Conservation (phyloP, 2,888 invertebrate species). For the Campopleginae sp. region DNA sequence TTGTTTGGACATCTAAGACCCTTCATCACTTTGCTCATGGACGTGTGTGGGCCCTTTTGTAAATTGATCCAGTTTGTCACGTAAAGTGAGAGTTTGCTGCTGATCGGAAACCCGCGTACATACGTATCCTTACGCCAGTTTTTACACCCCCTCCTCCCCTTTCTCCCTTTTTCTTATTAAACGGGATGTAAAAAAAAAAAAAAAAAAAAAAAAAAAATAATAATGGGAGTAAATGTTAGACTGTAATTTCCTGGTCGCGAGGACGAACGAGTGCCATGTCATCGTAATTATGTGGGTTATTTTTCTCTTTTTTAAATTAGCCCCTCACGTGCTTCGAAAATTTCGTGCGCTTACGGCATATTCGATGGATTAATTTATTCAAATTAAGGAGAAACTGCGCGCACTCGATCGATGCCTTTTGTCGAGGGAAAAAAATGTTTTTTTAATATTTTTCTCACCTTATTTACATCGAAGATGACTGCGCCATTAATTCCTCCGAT, state of each 20-base stretch:
- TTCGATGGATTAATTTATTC: constrained; percentile 11
- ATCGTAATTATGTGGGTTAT: constrained; percentile 61
- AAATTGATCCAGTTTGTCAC: constrained; percentile 58
- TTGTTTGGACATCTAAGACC: constrained; percentile 25
- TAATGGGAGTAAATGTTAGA: constrained; percentile 52
- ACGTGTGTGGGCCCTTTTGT: constrained; percentile 14
- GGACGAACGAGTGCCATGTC: constrained; percentile 60
- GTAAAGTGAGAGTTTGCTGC: constrained; percentile 18
- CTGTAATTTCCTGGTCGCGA: constrained; percentile 67
- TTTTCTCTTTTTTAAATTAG: constrained; percentile 50
- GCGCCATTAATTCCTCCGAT: constrained; percentile 1
- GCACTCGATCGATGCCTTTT: background rate
- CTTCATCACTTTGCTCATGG: background rate
- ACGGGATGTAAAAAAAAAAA: constrained; percentile 16
- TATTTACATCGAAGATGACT: constrained; percentile 41
- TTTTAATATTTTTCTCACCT: constrained; percentile 55
- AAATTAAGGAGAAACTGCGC: background rate
- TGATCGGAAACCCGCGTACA: constrained; percentile 43
- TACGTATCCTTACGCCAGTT: background rate
- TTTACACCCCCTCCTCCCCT: constrained; percentile 1
- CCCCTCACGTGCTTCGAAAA: constrained; percentile 2
- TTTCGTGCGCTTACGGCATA: constrained; percentile 7
- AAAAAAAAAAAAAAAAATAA: background rate
- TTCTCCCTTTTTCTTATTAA: constrained; percentile 34
- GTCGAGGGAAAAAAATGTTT: background rate